These are phyloP conservation scores for Chiridota heheva DNA, from an alignment of 35 echinoderm and acorn worm species.

Conservation along the genomic window DNA sequence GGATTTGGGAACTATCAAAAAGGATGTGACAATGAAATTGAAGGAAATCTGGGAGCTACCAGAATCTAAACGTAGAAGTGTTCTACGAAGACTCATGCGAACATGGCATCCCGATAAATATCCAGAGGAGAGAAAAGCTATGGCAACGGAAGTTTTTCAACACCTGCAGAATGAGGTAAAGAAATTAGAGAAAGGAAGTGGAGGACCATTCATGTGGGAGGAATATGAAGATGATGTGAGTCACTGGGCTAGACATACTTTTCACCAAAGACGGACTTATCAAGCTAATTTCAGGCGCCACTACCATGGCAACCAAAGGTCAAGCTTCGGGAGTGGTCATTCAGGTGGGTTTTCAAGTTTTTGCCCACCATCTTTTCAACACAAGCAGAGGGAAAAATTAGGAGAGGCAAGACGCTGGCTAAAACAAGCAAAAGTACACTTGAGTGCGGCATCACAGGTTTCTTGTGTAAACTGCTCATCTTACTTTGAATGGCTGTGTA, in stretches of 20 bases:
- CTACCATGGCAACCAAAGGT: background rate
- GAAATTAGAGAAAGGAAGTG: constrained; percentile 18
- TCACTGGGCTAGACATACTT: background rate
- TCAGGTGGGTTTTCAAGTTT: background rate
- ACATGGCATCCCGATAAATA: constrained; percentile 33
- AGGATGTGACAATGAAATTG: background rate
- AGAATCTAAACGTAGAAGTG: background rate
- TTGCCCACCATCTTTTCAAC: background rate
- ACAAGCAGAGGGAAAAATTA: background rate
- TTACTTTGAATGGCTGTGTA: constrained; percentile 11
- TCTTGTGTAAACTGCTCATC: background rate
- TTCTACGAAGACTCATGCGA: constrained; percentile 2
- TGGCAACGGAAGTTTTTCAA: constrained; percentile 16
- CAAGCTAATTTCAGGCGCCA: background rate
- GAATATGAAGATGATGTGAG: background rate
- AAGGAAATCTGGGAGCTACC: constrained; percentile 6
- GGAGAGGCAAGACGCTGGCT: constrained; percentile 1
- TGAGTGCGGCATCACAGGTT: background rate
- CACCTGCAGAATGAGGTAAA: constrained; percentile 1
- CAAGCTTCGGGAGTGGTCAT: background rate
- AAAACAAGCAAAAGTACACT: background rate
- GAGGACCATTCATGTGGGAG: constrained; percentile 1
- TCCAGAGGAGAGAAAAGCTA: background rate
- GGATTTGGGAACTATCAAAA: too few species aligned
- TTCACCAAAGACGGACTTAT: background rate